Evolutionary conservation across 2,888 invertebrate species (phyloP).

Genomic region (Chymomyza procnemis): DNA sequence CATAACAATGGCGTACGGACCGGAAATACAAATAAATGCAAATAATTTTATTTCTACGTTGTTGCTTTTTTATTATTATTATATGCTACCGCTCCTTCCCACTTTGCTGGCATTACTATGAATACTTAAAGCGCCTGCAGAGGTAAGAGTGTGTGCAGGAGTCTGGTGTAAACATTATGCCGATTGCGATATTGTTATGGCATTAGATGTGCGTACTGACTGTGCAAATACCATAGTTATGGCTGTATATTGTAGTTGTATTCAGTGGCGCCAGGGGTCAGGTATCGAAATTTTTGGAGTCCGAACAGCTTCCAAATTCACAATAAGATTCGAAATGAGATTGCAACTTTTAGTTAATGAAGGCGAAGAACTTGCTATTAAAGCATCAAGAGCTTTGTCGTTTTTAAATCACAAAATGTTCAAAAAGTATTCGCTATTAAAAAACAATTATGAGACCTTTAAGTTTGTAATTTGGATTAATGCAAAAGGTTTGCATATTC

Average conservation of each 20-base stretch:
- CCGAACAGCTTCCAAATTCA: too few species aligned
- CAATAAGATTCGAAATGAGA: too few species aligned
- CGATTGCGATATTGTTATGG: conserved; percentile 37
- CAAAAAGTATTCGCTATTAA: too few species aligned
- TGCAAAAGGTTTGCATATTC: too few species aligned
- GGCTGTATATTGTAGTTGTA: background rate
- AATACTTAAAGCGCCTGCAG: conserved; percentile 13
- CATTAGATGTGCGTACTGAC: conserved; percentile 24
- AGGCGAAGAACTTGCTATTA: too few species aligned
- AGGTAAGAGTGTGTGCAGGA: background rate
- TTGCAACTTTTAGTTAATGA: conserved; percentile 21
- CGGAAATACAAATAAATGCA: conserved; percentile 59
- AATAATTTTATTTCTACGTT: conserved; percentile 50
- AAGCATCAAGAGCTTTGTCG: too few species aligned
- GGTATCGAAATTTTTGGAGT: too few species aligned
- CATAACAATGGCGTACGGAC: conserved; percentile 42
- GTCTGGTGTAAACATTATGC: conserved; percentile 18
- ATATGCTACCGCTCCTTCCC: background rate
- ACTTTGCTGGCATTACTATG: background rate
- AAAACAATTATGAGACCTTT: too few species aligned
- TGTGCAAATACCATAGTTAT: background rate
- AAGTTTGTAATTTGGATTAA: too few species aligned
- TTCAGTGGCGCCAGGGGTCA: too few species aligned
- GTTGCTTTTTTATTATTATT: background rate
- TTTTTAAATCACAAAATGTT: too few species aligned